These are phyloP conservation scores for Ambastaia sidthimunki DNA, from an alignment of 2,797 vertebrate species.

Conservation along the genomic window DNA sequence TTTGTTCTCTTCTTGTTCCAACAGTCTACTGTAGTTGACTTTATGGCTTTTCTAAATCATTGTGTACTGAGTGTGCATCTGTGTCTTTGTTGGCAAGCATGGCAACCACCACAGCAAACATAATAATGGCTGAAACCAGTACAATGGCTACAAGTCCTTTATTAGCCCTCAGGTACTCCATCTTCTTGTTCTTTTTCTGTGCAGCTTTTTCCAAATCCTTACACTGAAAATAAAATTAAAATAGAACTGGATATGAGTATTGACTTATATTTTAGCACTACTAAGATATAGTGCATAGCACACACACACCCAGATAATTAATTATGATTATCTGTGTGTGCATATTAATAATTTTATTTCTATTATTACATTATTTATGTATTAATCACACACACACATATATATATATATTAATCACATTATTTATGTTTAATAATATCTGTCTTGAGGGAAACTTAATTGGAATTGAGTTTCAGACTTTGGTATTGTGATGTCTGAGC, in stretches of 20 bases:
- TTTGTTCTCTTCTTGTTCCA: neutral
- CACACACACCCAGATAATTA: no score
- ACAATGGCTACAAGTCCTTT: conserved; percentile 56
- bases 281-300: no score
- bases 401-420: no score
- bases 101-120: conserved; percentile 60
- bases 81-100: conserved; percentile 43
- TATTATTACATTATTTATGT: no score
- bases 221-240: conserved; percentile 62
- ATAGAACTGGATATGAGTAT: neutral
- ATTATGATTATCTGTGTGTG: no score
- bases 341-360: no score
- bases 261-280: neutral
- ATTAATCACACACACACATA: no score
- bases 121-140: conserved; percentile 36
- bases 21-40: neutral
- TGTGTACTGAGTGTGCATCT: neutral
- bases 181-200: conserved; percentile 67
- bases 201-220: conserved; percentile 67
- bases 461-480: no score
- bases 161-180: conserved; percentile 72
- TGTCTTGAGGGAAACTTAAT: no score
- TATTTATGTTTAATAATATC: no score
- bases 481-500: no score
- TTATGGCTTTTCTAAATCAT: conserved; percentile 26